Evolutionary conservation across 2,888 invertebrate species (phyloP), one percentile per base, ranked within the genome.

Genomic region (Nebria salina): DNA sequence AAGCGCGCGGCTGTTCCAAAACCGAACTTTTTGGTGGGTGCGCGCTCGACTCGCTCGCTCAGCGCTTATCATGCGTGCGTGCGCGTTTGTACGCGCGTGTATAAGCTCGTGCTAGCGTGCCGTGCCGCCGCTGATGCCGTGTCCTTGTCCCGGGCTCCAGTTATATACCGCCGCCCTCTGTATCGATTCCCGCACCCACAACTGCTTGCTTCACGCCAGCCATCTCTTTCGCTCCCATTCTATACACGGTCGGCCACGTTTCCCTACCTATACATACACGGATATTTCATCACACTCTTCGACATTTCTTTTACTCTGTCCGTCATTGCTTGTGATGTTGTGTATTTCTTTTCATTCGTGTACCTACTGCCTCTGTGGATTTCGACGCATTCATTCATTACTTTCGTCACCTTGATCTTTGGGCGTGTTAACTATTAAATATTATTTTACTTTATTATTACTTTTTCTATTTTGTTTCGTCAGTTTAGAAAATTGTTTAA

Each of bases 131-230:
- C 34, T 34, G 34, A 34, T 34, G 34, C 34, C 72, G 76, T 54
- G 54, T 76, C 70, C 77, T 72, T 75, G 74, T 75, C 75, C 79
- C 72, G 73, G 70, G 68, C 66, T 43, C 72, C 65, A 72, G 77
- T 78, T 64, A 54, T 54, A 13, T 54, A 65, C 76, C 82, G 82
- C 68, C 68, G 70, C 73, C 76, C 79, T 77, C 79, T 76, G 82
- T 80, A 78, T 79, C 81, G 82, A 76, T 81, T 70, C 75, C 78
- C 73, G 72, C 77, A 64, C 77, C 77, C 81, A 76, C 70, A 41
- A 74, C 82, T 83, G 82, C 83, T 81, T 82, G 34, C 34, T 82
- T 79, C 81, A 81, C 82, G 82, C 82, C 82, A 76, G 75, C 54
- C 54, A 54, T 54, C 54, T 54, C 54, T 54, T 72, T 79, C 82